Evolutionary conservation across 1,140 invertebrate genomes (phyloP).

Genomic region (Bombus soroeensis): DNA sequence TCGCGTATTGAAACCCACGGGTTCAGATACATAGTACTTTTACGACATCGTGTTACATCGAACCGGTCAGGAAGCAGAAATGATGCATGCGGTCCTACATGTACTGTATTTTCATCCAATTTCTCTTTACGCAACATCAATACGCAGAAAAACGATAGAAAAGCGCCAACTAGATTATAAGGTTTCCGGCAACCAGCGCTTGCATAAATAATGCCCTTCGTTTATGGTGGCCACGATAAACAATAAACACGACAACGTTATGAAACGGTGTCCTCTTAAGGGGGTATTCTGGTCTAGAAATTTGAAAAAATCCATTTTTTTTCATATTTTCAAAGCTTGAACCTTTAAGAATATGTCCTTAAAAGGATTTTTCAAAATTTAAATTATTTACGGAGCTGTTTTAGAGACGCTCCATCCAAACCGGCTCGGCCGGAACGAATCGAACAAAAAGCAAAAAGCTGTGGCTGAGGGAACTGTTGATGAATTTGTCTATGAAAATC

Average conservation of each 20-base stretch:
- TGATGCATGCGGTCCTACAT: constrained; percentile 26
- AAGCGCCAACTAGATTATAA: constrained; percentile 3
- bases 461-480: no score
- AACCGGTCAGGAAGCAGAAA: not conserved
- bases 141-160: not conserved
- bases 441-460: no score
- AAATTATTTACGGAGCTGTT: no score
- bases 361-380: no score
- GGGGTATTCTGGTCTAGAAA: no score
- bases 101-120: constrained; percentile 28
- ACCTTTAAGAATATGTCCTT: no score
- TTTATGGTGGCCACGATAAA: not conserved
- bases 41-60: constrained; percentile 11
- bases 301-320: no score
- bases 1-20: constrained; percentile 3
- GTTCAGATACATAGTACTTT: not conserved
- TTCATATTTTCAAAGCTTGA: no score
- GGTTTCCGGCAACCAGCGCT: not conserved
- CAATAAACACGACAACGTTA: not conserved
- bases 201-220: not conserved
- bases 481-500: no score
- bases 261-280: not conserved
- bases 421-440: no score
- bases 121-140: not conserved
- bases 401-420: no score